Conservation (phyloP, 2,888 invertebrate species). For the Hecatera dysodea region DNA sequence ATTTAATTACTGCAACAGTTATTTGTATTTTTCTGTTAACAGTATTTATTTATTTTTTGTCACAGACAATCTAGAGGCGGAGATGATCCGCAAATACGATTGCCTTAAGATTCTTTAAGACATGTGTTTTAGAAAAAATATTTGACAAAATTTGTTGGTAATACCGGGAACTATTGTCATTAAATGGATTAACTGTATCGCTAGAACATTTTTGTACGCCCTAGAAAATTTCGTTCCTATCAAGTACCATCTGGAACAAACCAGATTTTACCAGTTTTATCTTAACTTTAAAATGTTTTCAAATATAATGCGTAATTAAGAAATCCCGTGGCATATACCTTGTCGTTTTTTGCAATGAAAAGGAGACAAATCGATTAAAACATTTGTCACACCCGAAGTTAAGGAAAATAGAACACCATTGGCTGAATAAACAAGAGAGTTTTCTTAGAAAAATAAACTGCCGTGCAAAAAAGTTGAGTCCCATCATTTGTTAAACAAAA, state of each 20-base stretch:
- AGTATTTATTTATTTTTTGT: slow-evolving; percentile 8
- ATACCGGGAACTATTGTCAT: slow-evolving; percentile 11
- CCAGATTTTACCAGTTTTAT: background rate
- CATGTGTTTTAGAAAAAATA: slow-evolving; percentile 3
- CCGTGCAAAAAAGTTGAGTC: slow-evolving; percentile 29
- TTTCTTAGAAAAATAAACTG: slow-evolving; percentile 37
- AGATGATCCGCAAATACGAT: slow-evolving; percentile 12
- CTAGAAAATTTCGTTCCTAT: background rate
- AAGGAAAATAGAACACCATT: slow-evolving; percentile 35
- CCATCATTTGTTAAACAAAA: slow-evolving; percentile 23
- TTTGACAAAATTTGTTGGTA: slow-evolving; percentile 4
- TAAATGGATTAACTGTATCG: slow-evolving; percentile 18
- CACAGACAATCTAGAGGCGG: slow-evolving; percentile 10
- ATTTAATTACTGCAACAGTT: background rate
- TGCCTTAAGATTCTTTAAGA: slow-evolving; percentile 10
- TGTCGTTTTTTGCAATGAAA: background rate
- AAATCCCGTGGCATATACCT: background rate
- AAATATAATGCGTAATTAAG: background rate
- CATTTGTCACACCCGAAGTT: slow-evolving; percentile 22
- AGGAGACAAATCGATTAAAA: slow-evolving; percentile 23
- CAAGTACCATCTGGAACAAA: background rate
- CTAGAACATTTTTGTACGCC: background rate
- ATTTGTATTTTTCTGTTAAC: slow-evolving; percentile 21
- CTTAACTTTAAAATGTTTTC: background rate
- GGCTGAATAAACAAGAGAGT: slow-evolving; percentile 30